Conservation (phyloP, 2,888 invertebrate species). For the Orthosia gothica region DNA sequence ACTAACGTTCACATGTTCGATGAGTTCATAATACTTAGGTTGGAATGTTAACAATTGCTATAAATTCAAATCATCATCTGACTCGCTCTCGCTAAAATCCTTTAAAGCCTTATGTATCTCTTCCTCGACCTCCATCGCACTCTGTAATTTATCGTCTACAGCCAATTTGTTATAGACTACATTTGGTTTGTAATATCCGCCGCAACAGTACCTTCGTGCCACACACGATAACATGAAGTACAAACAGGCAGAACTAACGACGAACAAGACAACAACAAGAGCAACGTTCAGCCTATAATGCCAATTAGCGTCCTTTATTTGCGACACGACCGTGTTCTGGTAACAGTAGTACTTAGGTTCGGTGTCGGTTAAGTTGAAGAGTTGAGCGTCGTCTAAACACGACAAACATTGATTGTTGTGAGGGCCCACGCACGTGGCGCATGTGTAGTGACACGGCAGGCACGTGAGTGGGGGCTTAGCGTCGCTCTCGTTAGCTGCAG, state of each 20-base stretch:
- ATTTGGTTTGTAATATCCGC: conserved; percentile 81
- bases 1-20: conserved; percentile 74
- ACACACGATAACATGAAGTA: conserved; percentile 78
- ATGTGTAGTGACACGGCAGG: conserved; percentile 94
- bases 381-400: conserved; percentile 93
- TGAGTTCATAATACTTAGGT: conserved; percentile 79
- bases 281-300: conserved; percentile 86
- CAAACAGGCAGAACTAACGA: conserved; percentile 76
- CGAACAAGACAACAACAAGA: conserved; percentile 81
- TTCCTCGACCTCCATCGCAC: conserved; percentile 84
- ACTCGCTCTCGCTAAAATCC: conserved; percentile 85
- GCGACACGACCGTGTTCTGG: conserved; percentile 85
- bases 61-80: conserved; percentile 86
- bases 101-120: conserved; percentile 87
- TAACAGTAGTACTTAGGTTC: conserved; percentile 89
- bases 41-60: conserved; percentile 80
- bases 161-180: conserved; percentile 86
- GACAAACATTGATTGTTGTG: conserved; percentile 93
- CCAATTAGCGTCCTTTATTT: conserved; percentile 86
- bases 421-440: conserved; percentile 93
- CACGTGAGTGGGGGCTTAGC: conserved; percentile 88
- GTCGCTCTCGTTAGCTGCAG: conserved; percentile 68
- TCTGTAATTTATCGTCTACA: conserved; percentile 84
- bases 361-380: conserved; percentile 84
- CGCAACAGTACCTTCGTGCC: conserved; percentile 77